These are phyloP conservation scores for Dendrolimus kikuchii DNA, from an alignment of 1,140 invertebrate species.

Conservation along the genomic window DNA sequence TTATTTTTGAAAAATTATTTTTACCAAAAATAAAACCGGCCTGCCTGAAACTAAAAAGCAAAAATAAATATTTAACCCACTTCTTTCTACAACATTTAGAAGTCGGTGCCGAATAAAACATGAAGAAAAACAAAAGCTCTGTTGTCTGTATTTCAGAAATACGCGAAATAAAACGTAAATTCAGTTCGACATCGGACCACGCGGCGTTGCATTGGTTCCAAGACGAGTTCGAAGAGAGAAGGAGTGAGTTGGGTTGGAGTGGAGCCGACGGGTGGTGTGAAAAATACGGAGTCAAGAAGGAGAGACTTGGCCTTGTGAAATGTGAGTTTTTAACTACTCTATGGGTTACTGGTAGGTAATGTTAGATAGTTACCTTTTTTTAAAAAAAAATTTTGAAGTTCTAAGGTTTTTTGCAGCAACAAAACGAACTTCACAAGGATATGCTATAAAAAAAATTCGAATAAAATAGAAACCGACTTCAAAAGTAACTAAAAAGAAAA, in stretches of 20 bases:
- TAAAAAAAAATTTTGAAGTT: not conserved
- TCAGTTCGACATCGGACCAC: conserved; percentile 72
- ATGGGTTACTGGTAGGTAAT: not conserved
- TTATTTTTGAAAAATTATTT: no score
- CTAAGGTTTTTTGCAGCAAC: no score
- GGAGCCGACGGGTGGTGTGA: conserved; percentile 45
- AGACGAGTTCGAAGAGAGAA: conserved; percentile 50
- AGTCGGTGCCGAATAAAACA: no score
- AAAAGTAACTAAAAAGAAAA: no score
- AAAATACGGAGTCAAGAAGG: conserved; percentile 43
- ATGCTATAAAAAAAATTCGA: no score
- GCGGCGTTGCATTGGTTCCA: conserved; percentile 67
- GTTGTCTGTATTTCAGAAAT: conserved; percentile 32
- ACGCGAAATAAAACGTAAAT: conserved; percentile 63
- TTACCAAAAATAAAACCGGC: no score
- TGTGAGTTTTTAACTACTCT: conserved; percentile 39
- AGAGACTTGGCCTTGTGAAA: conserved; percentile 54
- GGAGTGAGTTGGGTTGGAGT: conserved; percentile 19
- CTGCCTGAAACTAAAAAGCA: no score
- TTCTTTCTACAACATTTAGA: no score
- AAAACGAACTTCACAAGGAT: no score
- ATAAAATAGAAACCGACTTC: no score
- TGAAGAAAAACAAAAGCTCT: no score
- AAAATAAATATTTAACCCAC: no score
- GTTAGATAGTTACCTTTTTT: not conserved